These are phyloP conservation scores for Paraescarpia echinospica DNA, from an alignment of 1,140 invertebrate genomes.

Conservation along the genomic window DNA sequence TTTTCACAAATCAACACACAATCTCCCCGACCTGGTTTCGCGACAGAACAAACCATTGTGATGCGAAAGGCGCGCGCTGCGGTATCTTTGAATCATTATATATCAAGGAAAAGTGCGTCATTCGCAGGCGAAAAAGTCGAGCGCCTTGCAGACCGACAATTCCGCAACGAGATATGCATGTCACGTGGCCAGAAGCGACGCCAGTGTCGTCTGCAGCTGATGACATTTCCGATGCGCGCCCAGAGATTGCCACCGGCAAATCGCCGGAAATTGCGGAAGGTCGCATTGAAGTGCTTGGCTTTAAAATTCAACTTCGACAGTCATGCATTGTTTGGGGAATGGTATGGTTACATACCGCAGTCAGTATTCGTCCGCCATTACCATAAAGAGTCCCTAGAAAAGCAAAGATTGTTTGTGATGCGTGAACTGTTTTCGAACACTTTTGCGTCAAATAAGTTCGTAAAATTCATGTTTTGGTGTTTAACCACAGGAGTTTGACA, in stretches of 20 bases:
- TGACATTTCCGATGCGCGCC: not conserved
- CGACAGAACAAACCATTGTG: not conserved
- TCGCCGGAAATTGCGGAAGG: not conserved
- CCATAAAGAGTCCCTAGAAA: no score
- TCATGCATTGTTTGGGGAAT: not conserved
- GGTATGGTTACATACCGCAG: not conserved
- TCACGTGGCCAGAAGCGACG: not conserved
- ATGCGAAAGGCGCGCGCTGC: not conserved
- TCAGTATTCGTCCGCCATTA: no score
- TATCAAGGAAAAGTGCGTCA: not conserved
- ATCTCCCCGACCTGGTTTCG: not conserved
- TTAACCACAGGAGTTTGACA: no score
- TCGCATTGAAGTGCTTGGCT: not conserved
- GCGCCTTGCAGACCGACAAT: not conserved
- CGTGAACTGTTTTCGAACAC: no score
- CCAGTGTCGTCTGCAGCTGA: not conserved
- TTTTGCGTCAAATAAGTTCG: no score
- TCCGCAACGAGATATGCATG: not conserved
- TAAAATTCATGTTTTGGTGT: no score
- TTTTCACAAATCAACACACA: not conserved
- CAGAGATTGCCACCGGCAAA: not conserved
- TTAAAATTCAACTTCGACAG: not conserved
- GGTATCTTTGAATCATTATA: conserved; percentile 1
- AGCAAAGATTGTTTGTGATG: no score
- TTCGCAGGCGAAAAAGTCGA: not conserved